Evolutionary conservation across 2,797 vertebrate species (phyloP), one percentile per base, ranked within the genome.

Genomic region (Megalops cyprinoides): DNA sequence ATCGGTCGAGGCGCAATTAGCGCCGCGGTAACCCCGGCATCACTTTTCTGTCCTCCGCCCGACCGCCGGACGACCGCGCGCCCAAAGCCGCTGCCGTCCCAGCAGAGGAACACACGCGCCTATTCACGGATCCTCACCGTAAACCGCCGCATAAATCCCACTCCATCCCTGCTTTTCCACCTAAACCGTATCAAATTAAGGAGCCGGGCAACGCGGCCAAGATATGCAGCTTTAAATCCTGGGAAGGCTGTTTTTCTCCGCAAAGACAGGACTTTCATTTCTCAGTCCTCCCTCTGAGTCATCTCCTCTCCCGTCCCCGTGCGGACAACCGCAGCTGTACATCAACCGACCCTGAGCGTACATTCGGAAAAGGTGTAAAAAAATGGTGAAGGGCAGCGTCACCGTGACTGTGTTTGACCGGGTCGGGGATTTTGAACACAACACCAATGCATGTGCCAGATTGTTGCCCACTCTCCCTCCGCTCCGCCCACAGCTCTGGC

Each of bases 221-320:
- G 20, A 65, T 77, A 76, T n/a, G 49, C 74, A 81, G 77, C 46
- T 51, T 80, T 86, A 80, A 86, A 79, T 84, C 78, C 77, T 71
- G 65, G 56, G 53, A 74, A 56, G 67, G 46, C n/a, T 78, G 74
- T 56, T 69, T 79, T 74, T 62, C 49, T n/a, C 73, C 25, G 53
- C 15, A 62, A 53, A 77, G 65, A 76, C 55, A 3, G 15, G 49
- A 55, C 71, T 25, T n/a, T n/a, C n/a, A 48, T 20, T n/a, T 28
- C 42, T 39, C 73, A 49, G 34, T 2, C 34, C 62, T 39, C 31
- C 34, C 62, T 39, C 31, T 39, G 34, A 39, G 37, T 7, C 65
- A n/a, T 37, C 65, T 69, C 65, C 37, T 8, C 37, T 23, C n/a
- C 25, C 58, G 31, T 9, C 6, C 2, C 4, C 14, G 8, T 14